Base-by-base conservation (phyloP, 2,797 vertebrate genomes). In the Odontamblyopus rebecca region DNA sequence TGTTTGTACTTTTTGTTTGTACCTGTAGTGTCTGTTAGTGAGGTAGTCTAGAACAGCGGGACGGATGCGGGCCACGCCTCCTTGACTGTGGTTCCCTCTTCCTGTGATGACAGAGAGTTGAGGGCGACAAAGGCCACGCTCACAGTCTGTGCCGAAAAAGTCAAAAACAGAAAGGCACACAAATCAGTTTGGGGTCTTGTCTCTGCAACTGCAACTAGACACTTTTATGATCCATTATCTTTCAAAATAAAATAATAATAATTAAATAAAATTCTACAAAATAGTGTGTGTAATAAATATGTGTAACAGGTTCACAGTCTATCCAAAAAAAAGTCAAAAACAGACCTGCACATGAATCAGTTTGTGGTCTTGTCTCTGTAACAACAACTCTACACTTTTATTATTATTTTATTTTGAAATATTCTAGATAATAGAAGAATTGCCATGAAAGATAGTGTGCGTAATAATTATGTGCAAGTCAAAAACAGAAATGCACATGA, bases 51-150 rank as follows among this genome's bases (percentile, higher is more conserved):
- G 94, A 88, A 98, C 96, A 2, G 97, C 97, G 72, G 96, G 97
- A 82, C 96, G 97, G 92, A 99, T 96, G 80, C 97, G 96, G 88
- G 98, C 96, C 86, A 99, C 94, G 75, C 98, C 96, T 88, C 98
- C 97, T 85, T 96, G 96, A 86, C 98, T 99, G 93, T 95, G 97
- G 94, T 95, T 98, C 91, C 98, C 98, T 94, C 95, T 96, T 91
- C 98, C 98, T 75, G 98, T 99, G 92, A 99, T 98, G 89, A 99
- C 93, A 80, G 89, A 96, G 69, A 99, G 95, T 86, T 96, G 95
- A 6, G 96, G 93, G 86, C 93, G 94, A 77, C 97, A 97, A 18
- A 95, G 93, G 78, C 89, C 89, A 89, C 94, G 95, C 84, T 93
- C 93, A 81, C 87, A 95, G n/a, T 96, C 98, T 99, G 88, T 82